phyloP scores from a whole-genome alignment of 2,113 vertebrate species.

The Xenopus tropicalis region UCB_Xtro_10.0 CM004443.2:59948001-59948500 shows the following conservation, averaged over 20 bases:
- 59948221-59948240: conserved; percentile 18
- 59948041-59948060: conserved; percentile 32
- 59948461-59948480: conserved; percentile 11
- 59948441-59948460: conserved; percentile 8
- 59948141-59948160: too few species aligned
- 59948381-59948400: conserved; percentile 44
- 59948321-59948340: conserved; percentile 48
- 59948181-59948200: conserved; percentile 3
- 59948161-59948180: neutral
- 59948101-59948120: conserved; percentile 3
- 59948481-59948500: neutral
- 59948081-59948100: conserved; percentile 19
- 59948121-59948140: too few species aligned
- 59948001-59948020: neutral
- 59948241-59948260: conserved; percentile 43
- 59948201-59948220: conserved; percentile 4
- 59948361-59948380: conserved; percentile 49
- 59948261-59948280: conserved; percentile 27
- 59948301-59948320: conserved; percentile 51
- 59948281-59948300: conserved; percentile 29
- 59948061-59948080: conserved; percentile 26
- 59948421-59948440: conserved; percentile 39
- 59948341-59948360: conserved; percentile 45
- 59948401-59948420: conserved; percentile 42
- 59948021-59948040: conserved; percentile 33